A percentile compares a stretch with the other conserved stretches of the same genome.
Conservation (phyloP, 2,888 invertebrate genomes). For the Tetanocera ferruginea region DNA sequence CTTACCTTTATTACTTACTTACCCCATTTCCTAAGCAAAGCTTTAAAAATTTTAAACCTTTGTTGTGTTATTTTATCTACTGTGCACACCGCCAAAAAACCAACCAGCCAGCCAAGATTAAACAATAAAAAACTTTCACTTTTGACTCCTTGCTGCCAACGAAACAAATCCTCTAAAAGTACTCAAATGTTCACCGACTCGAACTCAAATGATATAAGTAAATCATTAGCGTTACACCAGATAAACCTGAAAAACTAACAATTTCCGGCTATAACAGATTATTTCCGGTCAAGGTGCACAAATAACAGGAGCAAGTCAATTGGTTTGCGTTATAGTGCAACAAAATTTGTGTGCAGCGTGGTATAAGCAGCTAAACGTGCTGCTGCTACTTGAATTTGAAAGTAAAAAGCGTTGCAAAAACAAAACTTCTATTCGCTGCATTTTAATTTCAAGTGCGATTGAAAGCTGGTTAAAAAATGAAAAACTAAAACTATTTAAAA, state of each 20-base stretch:
- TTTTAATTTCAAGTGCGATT: no score
- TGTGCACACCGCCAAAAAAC: neutral
- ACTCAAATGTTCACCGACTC: no score
- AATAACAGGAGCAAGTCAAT: conserved; percentile 52
- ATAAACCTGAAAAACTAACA: conserved; percentile 27
- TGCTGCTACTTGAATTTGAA: no score
- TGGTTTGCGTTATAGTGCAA: conserved; percentile 52
- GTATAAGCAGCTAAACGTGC: neutral
- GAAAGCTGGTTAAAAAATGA: neutral
- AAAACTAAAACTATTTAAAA: conserved; percentile 27
- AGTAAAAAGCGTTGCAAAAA: no score
- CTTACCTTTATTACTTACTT: no score
- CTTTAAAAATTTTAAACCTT: no score
- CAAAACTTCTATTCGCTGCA: no score
- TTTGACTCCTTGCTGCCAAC: neutral
- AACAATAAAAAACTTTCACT: neutral
- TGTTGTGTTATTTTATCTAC: neutral
- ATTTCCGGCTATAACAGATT: conserved; percentile 47
- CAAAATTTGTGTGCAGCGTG: conserved; percentile 19
- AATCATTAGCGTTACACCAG: no score
- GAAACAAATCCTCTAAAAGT: no score
- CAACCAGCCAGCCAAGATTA: neutral
- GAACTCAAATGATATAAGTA: no score
- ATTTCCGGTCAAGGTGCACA: conserved; percentile 42
- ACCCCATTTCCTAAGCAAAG: no score